phyloP scores from a whole-genome alignment of 2,113 vertebrate species.

The Lates calcarifer region DNA sequence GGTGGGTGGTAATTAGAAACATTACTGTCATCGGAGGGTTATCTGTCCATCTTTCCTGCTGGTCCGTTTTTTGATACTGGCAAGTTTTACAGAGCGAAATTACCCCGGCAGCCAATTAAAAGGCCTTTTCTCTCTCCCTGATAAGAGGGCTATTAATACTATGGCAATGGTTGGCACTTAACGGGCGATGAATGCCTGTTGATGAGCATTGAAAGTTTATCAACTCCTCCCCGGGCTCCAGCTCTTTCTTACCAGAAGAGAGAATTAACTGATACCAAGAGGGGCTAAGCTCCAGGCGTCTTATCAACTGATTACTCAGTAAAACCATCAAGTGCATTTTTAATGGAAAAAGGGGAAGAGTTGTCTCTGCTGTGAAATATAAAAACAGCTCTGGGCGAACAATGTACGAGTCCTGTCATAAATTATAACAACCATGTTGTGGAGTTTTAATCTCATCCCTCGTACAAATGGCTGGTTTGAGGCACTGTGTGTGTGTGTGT shows the following conservation, averaged over 20 bases:
- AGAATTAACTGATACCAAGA: conserved; percentile 63
- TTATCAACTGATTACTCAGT: conserved; percentile 69
- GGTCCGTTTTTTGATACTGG: conserved; percentile 36
- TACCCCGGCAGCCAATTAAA: conserved; percentile 71
- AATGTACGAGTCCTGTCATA: conserved; percentile 33
- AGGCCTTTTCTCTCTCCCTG: conserved; percentile 42
- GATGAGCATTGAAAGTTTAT: conserved; percentile 68
- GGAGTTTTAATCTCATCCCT: conserved; percentile 44
- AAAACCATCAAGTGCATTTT: conserved; percentile 64
- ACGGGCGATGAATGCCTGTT: conserved; percentile 51
- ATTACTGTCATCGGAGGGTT: conserved; percentile 59
- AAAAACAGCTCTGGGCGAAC: conserved; percentile 45
- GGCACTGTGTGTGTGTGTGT: conserved; percentile 15
- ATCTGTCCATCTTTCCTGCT: conserved; percentile 56
- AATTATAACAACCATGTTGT: conserved; percentile 50
- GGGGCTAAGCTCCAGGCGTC: conserved; percentile 48
- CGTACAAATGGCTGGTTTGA: conserved; percentile 46
- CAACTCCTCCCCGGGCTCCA: conserved; percentile 43
- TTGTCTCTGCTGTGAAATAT: conserved; percentile 50
- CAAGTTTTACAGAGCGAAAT: conserved; percentile 49
- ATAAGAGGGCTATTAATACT: conserved; percentile 75
- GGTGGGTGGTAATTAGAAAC: conserved; percentile 76
- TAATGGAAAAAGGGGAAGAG: conserved; percentile 54
- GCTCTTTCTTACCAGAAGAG: conserved; percentile 26
- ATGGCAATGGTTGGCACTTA: conserved; percentile 55